Percentiles rank a stretch among this genome's conserved stretches.
phyloP scores from a whole-genome alignment of 2,797 vertebrate genomes.

The Hyperoplus lanceolatus region DNA sequence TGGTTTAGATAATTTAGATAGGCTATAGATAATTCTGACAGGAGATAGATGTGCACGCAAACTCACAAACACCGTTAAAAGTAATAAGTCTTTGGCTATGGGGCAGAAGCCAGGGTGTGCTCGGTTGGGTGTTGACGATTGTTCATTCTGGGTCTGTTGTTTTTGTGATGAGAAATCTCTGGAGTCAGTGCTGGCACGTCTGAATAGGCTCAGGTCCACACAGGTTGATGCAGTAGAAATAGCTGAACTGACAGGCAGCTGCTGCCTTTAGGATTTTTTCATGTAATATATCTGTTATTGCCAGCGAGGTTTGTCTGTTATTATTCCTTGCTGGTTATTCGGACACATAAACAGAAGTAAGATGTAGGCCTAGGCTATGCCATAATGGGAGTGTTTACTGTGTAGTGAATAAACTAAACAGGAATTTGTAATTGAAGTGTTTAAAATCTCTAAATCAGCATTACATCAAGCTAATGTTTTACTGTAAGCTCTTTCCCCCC shows the following conservation, averaged over 20 bases:
- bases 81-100: neutral
- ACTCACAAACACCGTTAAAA: no score
- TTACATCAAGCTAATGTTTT: neutral
- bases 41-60: neutral
- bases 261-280: conserved; percentile 46
- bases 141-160: conserved; percentile 45
- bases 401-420: no score
- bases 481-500: neutral
- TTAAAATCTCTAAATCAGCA: neutral
- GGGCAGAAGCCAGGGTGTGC: conserved; percentile 23
- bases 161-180: conserved; percentile 70
- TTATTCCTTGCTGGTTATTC: conserved; percentile 14
- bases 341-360: neutral
- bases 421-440: neutral
- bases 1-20: no score
- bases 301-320: conserved; percentile 21
- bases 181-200: conserved; percentile 63
- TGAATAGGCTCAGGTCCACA: conserved; percentile 65
- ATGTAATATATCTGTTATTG: conserved; percentile 35
- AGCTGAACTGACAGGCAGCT: conserved; percentile 51
- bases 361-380: neutral
- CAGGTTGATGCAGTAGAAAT: conserved; percentile 69
- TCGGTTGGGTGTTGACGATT: conserved; percentile 1
- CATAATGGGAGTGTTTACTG: neutral
- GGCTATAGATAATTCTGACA: neutral